These are phyloP conservation scores for Talpa occidentalis DNA, from an alignment of 2,113 vertebrate genomes.

Conservation along the genomic window DNA sequence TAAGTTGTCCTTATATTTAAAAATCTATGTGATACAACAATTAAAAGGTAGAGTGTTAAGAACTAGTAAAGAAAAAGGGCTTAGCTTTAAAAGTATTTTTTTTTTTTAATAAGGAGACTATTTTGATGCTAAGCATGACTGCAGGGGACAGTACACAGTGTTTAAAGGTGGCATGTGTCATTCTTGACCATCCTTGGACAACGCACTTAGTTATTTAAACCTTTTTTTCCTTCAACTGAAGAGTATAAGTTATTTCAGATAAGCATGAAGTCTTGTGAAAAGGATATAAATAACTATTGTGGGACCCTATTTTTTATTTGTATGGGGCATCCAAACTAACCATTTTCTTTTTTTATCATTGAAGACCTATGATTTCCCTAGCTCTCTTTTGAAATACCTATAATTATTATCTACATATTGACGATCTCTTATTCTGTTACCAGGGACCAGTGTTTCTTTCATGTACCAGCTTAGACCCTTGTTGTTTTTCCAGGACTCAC, in stretches of 20 bases:
- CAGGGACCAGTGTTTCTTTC: neutral
- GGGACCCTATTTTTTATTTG: neutral
- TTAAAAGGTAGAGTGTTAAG: constrained; percentile 6
- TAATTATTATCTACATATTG: neutral
- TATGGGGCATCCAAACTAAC: neutral
- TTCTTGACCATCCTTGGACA: neutral
- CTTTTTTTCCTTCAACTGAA: neutral
- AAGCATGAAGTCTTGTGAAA: neutral
- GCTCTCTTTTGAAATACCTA: neutral
- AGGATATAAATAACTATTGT: neutral
- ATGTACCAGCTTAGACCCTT: constrained; percentile 4
- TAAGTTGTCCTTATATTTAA: constrained; percentile 16
- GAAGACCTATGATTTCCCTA: neutral
- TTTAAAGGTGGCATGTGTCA: neutral
- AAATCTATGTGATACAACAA: neutral
- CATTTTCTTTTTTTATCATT: neutral
- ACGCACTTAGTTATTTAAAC: neutral
- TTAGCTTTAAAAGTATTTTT: constrained; percentile 16
- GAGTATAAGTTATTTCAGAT: neutral
- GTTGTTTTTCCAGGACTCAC: constrained; percentile 87
- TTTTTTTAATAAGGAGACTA: neutral
- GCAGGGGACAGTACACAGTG: neutral
- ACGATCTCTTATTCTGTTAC: constrained; percentile 21
- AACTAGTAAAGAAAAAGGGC: neutral
- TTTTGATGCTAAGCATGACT: neutral